Percentiles rank a stretch among this genome's conserved stretches.
Evolutionary conservation across 2,113 vertebrate species (phyloP).

Genomic region (Furnarius figulus): DNA sequence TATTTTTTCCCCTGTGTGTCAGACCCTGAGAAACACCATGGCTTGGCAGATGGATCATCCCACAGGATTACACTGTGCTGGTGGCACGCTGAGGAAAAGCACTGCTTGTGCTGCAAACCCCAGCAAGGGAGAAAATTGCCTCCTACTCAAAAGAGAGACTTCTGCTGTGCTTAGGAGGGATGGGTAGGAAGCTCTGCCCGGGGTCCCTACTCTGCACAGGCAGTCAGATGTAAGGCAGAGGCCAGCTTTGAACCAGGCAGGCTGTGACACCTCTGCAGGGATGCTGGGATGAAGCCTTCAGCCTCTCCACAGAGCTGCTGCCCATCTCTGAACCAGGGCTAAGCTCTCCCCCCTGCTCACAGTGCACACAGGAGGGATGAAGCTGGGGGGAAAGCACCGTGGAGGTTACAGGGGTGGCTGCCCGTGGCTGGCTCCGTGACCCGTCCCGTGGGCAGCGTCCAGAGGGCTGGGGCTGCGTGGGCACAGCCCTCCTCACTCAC

Average conservation of each 20-base stretch:
- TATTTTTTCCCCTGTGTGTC: not conserved
- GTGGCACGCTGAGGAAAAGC: not conserved
- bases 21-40: not conserved
- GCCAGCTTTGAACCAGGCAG: not conserved
- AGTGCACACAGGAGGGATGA: not conserved
- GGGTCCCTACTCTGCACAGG: not conserved
- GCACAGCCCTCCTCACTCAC: constrained; percentile 77
- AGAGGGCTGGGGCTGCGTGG: accelerated
- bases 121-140: not conserved
- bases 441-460: accelerated
- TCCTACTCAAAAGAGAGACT: not conserved
- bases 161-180: not conserved
- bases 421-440: not conserved
- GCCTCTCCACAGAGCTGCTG: not conserved
- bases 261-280: not conserved
- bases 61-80: accelerated
- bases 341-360: not conserved
- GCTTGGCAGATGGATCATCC: not conserved
- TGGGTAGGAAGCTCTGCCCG: not conserved
- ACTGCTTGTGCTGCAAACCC: not conserved
- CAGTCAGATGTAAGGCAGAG: not conserved
- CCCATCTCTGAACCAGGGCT: not conserved
- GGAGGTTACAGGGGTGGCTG: accelerated
- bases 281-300: not conserved
- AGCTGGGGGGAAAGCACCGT: not conserved